Percentiles rank a stretch among this genome's conserved stretches.
Conservation (phyloP, 2,888 invertebrate species). For the Watsonalla binaria region DNA sequence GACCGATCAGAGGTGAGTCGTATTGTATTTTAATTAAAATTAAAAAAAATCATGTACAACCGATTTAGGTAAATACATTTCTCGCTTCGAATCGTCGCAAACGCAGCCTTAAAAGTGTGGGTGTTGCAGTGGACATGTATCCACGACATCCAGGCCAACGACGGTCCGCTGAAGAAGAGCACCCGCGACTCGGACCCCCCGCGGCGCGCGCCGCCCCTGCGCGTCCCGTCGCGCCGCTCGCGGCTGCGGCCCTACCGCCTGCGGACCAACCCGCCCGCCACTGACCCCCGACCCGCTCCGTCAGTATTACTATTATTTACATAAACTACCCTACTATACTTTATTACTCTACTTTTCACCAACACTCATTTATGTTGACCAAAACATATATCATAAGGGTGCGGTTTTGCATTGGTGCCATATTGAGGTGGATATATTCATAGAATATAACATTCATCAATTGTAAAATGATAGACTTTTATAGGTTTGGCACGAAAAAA, state of each 20-base stretch:
- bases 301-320: not conserved
- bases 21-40: not conserved
- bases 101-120: not conserved
- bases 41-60: too few relatives aligned
- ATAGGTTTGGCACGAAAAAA: too few relatives aligned
- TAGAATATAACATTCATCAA: too few relatives aligned
- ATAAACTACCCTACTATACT: too few relatives aligned
- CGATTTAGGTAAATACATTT: too few relatives aligned
- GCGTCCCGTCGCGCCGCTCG: constrained; percentile 9
- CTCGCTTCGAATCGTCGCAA: too few relatives aligned
- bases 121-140: constrained; percentile 90
- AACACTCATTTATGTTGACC: too few relatives aligned
- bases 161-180: constrained; percentile 40
- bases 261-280: constrained; percentile 18
- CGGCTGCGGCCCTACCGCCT: constrained; percentile 11
- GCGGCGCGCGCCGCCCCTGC: constrained; percentile 10
- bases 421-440: too few relatives aligned
- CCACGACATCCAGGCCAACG: constrained; percentile 91
- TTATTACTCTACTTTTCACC: too few relatives aligned
- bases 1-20: constrained; percentile 88
- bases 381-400: too few relatives aligned
- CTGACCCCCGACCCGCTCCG: constrained; percentile 17
- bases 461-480: too few relatives aligned
- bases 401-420: too few relatives aligned
- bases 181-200: constrained; percentile 35